Evolutionary conservation across 2,113 vertebrate species (phyloP).

Genomic region (Laticauda laticaudata): DNA sequence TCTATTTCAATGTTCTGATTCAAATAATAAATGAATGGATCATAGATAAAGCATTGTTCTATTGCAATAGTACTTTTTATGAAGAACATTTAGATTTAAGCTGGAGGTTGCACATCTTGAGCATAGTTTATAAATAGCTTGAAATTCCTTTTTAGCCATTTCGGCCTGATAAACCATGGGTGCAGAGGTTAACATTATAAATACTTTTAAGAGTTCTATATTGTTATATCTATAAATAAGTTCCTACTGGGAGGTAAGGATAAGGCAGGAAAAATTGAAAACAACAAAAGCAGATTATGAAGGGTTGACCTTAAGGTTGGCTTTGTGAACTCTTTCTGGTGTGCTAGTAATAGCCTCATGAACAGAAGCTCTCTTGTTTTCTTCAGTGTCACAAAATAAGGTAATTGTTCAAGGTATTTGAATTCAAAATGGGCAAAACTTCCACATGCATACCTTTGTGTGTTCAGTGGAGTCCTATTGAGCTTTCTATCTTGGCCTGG

Average conservation of each 20-base stretch:
- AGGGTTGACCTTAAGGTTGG: neutral
- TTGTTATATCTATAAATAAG: neutral
- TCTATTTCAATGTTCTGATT: neutral
- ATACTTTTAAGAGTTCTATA: neutral
- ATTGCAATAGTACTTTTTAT: neutral
- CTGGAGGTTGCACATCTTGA: neutral
- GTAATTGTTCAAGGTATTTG: neutral
- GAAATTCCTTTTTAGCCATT: conserved; percentile 7
- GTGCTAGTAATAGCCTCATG: neutral
- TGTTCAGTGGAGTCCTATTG: neutral
- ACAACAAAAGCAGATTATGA: neutral
- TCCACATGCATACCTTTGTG: neutral
- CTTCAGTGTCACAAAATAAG: neutral
- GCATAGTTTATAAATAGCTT: conserved; percentile 11
- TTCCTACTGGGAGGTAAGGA: neutral
- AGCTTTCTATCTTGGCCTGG: neutral
- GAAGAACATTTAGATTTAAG: neutral
- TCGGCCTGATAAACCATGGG: conserved; percentile 10
- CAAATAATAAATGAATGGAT: neutral
- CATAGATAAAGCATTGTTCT: neutral
- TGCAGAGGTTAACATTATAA: conserved; percentile 20
- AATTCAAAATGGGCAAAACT: neutral
- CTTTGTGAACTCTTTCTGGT: neutral
- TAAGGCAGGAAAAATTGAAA: neutral
- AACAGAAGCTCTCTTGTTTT: neutral